phyloP scores from a whole-genome alignment of 2,113 vertebrate species.

The Castor canadensis region DNA sequence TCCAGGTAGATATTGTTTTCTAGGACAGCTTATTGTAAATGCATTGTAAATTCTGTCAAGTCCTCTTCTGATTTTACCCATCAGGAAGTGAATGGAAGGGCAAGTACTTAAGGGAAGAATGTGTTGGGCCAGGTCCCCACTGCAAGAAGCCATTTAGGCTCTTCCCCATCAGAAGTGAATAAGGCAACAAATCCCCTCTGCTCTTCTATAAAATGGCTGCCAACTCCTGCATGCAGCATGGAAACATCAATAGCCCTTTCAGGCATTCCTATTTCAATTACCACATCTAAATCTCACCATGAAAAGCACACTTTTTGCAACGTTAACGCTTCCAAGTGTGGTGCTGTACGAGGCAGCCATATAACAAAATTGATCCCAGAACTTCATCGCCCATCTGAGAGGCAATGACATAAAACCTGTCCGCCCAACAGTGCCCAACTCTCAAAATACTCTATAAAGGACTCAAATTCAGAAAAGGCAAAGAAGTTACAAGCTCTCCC shows the following conservation, averaged over 20 bases:
- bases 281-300: slow-evolving; percentile 39
- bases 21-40: background rate
- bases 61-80: background rate
- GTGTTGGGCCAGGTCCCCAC: background rate
- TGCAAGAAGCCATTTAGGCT: background rate
- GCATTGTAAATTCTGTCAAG: background rate
- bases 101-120: background rate
- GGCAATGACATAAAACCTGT: background rate
- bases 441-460: slow-evolving; percentile 38
- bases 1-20: background rate
- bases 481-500: slow-evolving; percentile 3
- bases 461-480: slow-evolving; percentile 38
- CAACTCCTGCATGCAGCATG: background rate
- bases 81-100: background rate
- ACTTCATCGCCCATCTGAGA: background rate
- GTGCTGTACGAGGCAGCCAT: background rate
- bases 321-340: slow-evolving; percentile 20
- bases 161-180: slow-evolving; percentile 55
- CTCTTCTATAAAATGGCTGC: slow-evolving; percentile 63
- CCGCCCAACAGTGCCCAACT: background rate
- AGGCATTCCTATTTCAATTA: slow-evolving; percentile 24
- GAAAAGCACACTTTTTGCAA: background rate
- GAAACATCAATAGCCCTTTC: background rate
- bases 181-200: background rate
- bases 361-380: background rate